Base-by-base conservation (phyloP, 2,113 vertebrate genomes). In the Bos javanicus region DNA sequence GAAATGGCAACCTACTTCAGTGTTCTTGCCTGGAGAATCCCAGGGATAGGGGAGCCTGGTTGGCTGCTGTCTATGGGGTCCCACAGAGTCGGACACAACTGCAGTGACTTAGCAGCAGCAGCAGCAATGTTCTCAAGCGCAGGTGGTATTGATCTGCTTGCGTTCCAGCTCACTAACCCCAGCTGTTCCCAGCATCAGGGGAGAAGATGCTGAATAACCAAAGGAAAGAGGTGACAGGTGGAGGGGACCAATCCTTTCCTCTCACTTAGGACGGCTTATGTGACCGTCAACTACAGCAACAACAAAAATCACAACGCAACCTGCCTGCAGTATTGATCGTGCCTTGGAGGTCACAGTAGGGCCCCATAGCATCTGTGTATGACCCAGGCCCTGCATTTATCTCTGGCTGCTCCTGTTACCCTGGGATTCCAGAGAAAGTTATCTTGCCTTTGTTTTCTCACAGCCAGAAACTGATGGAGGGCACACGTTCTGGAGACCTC, bases 101-200 rank as follows among this genome's bases (percentile, higher is more conserved):
- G 48, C 2, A 48, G 48, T 10, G 10, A 48, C 10, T 11, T 12
- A 48, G 48, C 48, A 48, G 48, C 48, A 48, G 48, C 48, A 48
- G 48, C 48, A 94, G 91, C 2, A 1, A 64, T 0, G 4, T 87
- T 43, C 54, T 93, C 67, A 15, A 43, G 8, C 0, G 7, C 52
- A 76, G 52, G 10, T 7, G 23, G 67, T 81, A 96, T 97, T 60
- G 97, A 97, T 96, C 95, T 91, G 46, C 95, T 80, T 46, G 89
- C 89, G 86, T 97, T 97, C 95, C 94, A 91, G 87, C 91, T 97
- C 96, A 97, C 94, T 91, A 62, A 95, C 60, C n/a, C 93, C 98
- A 98, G 96, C 96, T 98, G 97, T 92, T 98, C 90, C 91, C 83
- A 36, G 67, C 23, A 19, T 21, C 19, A 23, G 67, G 56, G 57